Evolutionary conservation across 2,888 invertebrate species (phyloP).

Genomic region (Drosophila picticornis): DNA sequence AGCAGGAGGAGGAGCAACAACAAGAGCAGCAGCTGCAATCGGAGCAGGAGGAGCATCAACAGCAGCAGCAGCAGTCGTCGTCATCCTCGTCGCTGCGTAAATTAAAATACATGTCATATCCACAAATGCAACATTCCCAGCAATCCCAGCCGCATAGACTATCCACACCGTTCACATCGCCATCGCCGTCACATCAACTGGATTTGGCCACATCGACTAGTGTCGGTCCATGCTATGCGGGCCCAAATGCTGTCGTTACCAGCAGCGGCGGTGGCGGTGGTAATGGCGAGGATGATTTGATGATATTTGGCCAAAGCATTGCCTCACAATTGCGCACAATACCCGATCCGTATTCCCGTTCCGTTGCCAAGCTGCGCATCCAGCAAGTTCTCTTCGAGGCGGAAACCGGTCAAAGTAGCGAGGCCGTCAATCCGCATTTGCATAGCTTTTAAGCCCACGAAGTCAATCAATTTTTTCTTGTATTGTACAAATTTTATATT

Average conservation of each 20-base stretch:
- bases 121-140: slow-evolving; percentile 11
- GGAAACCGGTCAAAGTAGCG: slow-evolving; percentile 74
- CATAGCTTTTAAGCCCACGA: slow-evolving; percentile 29
- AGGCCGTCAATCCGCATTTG: slow-evolving; percentile 41
- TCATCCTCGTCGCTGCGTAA: slow-evolving; percentile 36
- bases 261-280: slow-evolving; percentile 18
- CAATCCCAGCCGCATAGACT: slow-evolving; percentile 30
- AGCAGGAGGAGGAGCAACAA: slow-evolving; percentile 11
- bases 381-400: slow-evolving; percentile 82
- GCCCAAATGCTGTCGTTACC: slow-evolving; percentile 15
- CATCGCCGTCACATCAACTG: slow-evolving; percentile 38
- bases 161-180: slow-evolving; percentile 40
- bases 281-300: slow-evolving; percentile 64
- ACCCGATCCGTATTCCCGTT: slow-evolving; percentile 76
- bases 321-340: slow-evolving; percentile 77
- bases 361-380: slow-evolving; percentile 81
- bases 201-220: slow-evolving; percentile 24
- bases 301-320: slow-evolving; percentile 77
- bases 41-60: slow-evolving; percentile 7
- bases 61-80: slow-evolving; percentile 32
- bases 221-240: slow-evolving; percentile 21
- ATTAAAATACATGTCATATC: slow-evolving; percentile 27
- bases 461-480: not conserved
- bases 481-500: slow-evolving; percentile 11
- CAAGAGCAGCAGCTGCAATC: not conserved